Evolutionary conservation across 1,140 invertebrate genomes (phyloP), one percentile per base, ranked within the genome.

Genomic region (Eueides isabella): DNA sequence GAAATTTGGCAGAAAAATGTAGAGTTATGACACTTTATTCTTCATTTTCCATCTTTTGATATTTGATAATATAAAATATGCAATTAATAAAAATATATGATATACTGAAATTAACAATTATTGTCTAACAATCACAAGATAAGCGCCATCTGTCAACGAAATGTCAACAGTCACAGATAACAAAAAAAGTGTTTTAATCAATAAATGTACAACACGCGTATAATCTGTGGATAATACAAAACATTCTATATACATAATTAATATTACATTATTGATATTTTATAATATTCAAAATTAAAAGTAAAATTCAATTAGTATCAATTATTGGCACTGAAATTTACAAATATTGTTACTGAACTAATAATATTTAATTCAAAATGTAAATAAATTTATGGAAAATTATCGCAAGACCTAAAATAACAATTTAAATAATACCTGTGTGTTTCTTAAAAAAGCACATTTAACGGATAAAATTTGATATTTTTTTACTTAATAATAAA

Each of bases 111-210:
- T 44, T 19, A 44, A 44, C 7, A 44, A 19, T 44, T 44, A 44
- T 44, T 44, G 41, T 44, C 35, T 12, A 16, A 19, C 16, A n/a
- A 19, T n/a, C 19, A 55, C 48, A 23, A 26, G 9, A 55, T 7
- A 55, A 55, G 23, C 48, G 48, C 48, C 48, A 55, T 55, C 48
- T 55, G 48, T 55, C 9, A 26, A 55, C 48, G 19, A 55, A 55
- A 55, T 55, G 19, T 55, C 23, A 55, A 55, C 11, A 12, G 35
- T 12, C 35, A 55, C 23, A 55, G 48, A 26, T 26, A 23, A 55
- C 23, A 9, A 55, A 55, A 23, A 55, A 55, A 55, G 48, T 55
- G 48, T 26, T 23, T 48, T 48, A 48, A 48, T 19, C 16, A 41
- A 48, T n/a, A 48, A 48, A 48, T 48, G n/a, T 19, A 19, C n/a